Evolutionary conservation across 2,797 vertebrate species (phyloP).

Genomic region (Malurus leucopterus): DNA sequence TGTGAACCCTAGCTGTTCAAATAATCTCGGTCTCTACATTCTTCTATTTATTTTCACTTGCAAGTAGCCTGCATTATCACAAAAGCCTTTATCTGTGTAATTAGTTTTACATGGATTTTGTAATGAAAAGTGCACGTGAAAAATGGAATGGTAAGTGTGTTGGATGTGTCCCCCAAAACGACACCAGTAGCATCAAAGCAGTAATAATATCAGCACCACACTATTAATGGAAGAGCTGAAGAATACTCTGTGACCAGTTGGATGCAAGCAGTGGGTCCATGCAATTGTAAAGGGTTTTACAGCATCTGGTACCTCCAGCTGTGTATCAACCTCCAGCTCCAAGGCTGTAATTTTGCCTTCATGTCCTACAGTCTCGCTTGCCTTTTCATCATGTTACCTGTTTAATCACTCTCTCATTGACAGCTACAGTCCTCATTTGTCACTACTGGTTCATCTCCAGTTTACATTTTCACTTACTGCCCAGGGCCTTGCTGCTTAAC

Average conservation of each 20-base stretch:
- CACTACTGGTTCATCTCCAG: not conserved
- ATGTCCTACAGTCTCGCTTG: not conserved
- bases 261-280: not conserved
- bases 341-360: not conserved
- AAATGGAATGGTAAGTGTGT: not conserved
- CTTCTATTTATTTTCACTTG: conserved; percentile 7
- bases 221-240: not conserved
- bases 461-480: not conserved
- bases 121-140: not conserved
- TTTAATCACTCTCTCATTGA: not conserved
- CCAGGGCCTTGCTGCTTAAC: not conserved
- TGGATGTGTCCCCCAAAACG: not conserved
- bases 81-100: conserved; percentile 30
- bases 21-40: not conserved
- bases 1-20: not conserved
- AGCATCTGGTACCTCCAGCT: not conserved
- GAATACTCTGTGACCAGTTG: not conserved
- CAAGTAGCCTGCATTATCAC: not conserved
- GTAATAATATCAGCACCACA: not conserved
- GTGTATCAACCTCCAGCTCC: not conserved
- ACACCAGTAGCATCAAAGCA: not conserved
- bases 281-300: not conserved
- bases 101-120: conserved; percentile 28
- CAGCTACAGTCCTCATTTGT: not conserved
- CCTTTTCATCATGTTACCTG: not conserved